Conservation (phyloP, 2,113 vertebrate genomes). For the Anhinga rufa region DNA sequence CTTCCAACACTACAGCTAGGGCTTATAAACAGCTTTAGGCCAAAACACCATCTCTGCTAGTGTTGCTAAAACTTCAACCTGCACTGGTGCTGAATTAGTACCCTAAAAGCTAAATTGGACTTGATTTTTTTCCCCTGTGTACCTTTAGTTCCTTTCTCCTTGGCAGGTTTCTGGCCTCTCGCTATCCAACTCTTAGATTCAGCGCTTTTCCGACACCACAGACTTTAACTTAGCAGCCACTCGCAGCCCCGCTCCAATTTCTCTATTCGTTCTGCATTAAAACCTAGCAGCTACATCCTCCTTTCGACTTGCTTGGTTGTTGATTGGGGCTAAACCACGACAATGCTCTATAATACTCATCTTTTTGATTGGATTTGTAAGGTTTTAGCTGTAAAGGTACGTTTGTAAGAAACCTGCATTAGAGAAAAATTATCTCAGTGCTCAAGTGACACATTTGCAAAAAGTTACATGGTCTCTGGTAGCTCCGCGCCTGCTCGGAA, state of each 20-base stretch:
- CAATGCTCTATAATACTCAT: not conserved
- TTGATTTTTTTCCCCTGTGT: fast-evolving
- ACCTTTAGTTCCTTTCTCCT: not conserved
- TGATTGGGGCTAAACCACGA: too few species aligned
- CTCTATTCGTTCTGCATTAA: not conserved
- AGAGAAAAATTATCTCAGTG: not conserved
- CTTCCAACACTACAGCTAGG: not conserved
- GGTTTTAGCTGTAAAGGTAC: not conserved
- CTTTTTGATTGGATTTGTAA: not conserved
- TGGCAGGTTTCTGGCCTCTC: not conserved
- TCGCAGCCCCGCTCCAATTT: not conserved
- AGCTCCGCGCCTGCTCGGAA: not conserved
- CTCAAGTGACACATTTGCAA: not conserved
- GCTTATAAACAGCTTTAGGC: not conserved
- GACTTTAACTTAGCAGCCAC: not conserved
- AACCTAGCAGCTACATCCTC: not conserved
- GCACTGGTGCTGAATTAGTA: not conserved
- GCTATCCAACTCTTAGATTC: not conserved
- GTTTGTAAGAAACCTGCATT: not conserved
- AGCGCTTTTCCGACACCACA: not conserved
- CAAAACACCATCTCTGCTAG: not conserved
- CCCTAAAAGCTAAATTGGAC: not conserved
- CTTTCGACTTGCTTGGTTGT: not conserved
- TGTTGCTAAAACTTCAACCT: not conserved
- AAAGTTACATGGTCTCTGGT: not conserved